A percentile compares a stretch with the other conserved stretches of the same genome.
Evolutionary conservation across 2,113 vertebrate species (phyloP).

Genomic region (Spea bombifrons): DNA sequence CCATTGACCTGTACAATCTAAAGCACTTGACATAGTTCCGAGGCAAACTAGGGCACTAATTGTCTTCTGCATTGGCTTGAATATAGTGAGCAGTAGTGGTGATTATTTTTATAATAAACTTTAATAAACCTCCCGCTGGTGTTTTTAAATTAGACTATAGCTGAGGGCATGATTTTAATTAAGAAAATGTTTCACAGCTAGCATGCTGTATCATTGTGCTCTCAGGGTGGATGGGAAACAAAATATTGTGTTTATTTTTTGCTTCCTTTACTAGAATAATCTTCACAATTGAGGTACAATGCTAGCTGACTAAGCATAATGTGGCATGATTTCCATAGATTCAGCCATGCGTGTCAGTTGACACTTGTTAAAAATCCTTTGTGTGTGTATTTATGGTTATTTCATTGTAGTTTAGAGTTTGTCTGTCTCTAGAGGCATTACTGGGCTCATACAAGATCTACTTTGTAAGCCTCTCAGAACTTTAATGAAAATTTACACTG

Average conservation of each 20-base stretch:
- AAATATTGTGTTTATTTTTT: slow-evolving; percentile 43
- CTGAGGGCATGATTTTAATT: slow-evolving; percentile 47
- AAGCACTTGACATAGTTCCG: slow-evolving; percentile 40
- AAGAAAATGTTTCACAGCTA: slow-evolving; percentile 47
- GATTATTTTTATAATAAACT: slow-evolving; percentile 50
- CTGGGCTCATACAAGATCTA: no score
- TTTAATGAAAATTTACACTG: no score
- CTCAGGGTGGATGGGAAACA: slow-evolving; percentile 26
- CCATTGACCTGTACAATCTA: slow-evolving; percentile 40
- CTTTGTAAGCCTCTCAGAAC: no score
- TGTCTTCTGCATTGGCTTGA: slow-evolving; percentile 32
- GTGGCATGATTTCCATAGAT: no score
- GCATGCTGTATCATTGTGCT: slow-evolving; percentile 32
- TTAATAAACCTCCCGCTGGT: slow-evolving; percentile 49
- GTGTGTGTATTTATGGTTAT: no score
- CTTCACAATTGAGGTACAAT: neutral
- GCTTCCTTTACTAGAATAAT: slow-evolving; percentile 2
- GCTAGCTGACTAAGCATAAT: neutral
- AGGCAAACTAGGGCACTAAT: slow-evolving; percentile 38
- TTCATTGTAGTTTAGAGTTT: no score
- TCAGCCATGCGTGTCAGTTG: no score
- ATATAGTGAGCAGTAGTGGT: slow-evolving; percentile 32
- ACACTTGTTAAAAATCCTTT: no score
- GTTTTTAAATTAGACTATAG: slow-evolving; percentile 50
- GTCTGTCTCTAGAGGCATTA: no score